Evolutionary conservation across 2,113 vertebrate genomes (phyloP).

Genomic region (Pelobates fuscus): DNA sequence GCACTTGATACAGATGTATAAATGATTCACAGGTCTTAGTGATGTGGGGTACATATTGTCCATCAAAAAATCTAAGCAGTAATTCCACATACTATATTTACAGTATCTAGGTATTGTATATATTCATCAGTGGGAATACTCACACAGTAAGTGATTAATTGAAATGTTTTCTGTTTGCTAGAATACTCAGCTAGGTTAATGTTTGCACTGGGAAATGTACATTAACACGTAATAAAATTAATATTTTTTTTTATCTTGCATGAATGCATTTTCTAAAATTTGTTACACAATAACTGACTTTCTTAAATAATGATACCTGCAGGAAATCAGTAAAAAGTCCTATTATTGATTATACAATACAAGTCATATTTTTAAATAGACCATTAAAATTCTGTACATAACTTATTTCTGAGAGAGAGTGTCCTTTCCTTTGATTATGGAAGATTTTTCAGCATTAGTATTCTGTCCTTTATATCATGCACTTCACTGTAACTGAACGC

Average conservation of each 20-base stretch:
- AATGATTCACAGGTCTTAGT: too few relatives aligned
- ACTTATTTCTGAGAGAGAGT: neutral
- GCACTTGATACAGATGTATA: too few relatives aligned
- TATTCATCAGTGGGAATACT: neutral
- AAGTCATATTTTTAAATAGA: neutral
- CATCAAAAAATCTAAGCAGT: too few relatives aligned
- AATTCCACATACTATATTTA: neutral
- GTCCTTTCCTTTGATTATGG: slow-evolving; percentile 30
- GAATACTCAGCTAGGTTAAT: neutral
- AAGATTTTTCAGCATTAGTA: slow-evolving; percentile 35
- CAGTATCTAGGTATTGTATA: neutral
- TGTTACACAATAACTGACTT: neutral
- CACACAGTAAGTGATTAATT: neutral
- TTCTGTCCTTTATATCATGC: slow-evolving; percentile 29
- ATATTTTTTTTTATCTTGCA: neutral
- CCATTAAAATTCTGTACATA: slow-evolving; percentile 22
- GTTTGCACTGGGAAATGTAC: neutral
- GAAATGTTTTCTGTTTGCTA: neutral
- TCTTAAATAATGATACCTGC: neutral
- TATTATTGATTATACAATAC: slow-evolving; percentile 8
- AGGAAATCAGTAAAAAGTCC: neutral
- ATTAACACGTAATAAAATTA: neutral
- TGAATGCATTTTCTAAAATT: neutral
- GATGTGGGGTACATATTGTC: too few relatives aligned
- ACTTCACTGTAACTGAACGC: slow-evolving; percentile 35